A percentile compares a stretch with the other conserved stretches of the same genome.
Conservation (phyloP, 92 coral and sea anemone species). For the Phymanthus crucifer region DNA sequence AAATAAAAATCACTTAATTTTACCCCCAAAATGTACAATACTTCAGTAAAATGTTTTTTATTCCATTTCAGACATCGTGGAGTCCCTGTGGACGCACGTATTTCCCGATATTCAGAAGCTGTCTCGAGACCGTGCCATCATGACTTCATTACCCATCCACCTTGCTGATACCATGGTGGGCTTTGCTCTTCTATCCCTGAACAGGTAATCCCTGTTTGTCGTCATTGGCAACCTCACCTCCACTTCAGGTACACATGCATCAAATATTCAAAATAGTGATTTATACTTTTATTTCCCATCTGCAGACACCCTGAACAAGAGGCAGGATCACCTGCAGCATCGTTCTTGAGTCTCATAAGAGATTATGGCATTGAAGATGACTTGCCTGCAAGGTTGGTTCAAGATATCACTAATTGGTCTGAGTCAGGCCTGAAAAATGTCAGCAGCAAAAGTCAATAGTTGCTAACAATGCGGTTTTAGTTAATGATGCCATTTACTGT, state of each 20-base stretch:
- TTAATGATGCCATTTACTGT: too few relatives aligned
- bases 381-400: constrained; percentile 59
- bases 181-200: constrained; percentile 67
- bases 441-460: background rate
- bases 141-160: constrained; percentile 56
- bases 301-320: constrained; percentile 46
- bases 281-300: background rate
- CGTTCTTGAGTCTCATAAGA: constrained; percentile 62
- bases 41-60: background rate
- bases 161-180: constrained; percentile 85
- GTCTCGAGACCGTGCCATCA: constrained; percentile 53
- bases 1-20: background rate
- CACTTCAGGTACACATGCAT: background rate
- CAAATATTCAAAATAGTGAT: background rate
- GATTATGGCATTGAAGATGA: constrained; percentile 77
- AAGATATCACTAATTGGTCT: background rate
- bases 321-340: constrained; percentile 25
- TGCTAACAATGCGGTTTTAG: too few relatives aligned
- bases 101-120: constrained; percentile 73
- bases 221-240: background rate
- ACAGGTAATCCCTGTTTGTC: constrained; percentile 47
- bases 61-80: constrained; percentile 38
- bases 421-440: background rate
- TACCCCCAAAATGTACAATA: too few relatives aligned
- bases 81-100: constrained; percentile 74